Percentiles rank a stretch among this genome's conserved stretches.
Evolutionary conservation across 2,797 vertebrate species (phyloP).

Genomic region (Pteropus rufus): DNA sequence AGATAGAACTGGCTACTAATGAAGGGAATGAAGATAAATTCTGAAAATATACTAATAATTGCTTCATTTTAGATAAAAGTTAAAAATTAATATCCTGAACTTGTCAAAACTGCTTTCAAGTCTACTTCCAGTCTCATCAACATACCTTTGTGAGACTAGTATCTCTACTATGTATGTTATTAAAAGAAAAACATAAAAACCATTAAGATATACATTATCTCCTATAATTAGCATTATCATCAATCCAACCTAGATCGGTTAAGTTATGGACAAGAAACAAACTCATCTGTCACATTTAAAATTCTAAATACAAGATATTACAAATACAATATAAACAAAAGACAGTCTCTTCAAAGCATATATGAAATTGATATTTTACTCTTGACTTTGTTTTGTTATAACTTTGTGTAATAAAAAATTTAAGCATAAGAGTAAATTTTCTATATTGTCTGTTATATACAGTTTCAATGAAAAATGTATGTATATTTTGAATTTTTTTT

Average conservation of each 20-base stretch:
- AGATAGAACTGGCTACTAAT: neutral
- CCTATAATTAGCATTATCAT: neutral
- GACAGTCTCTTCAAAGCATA: neutral
- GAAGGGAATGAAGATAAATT: constrained; percentile 1
- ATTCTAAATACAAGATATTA: neutral
- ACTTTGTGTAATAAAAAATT: neutral
- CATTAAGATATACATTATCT: neutral
- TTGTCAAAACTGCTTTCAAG: constrained; percentile 27
- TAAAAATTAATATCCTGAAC: constrained; percentile 15
- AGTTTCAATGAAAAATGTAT: neutral
- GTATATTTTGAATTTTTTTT: neutral
- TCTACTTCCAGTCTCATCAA: constrained; percentile 19
- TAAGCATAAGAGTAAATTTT: neutral
- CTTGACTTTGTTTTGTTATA: neutral
- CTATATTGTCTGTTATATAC: neutral
- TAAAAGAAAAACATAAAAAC: neutral
- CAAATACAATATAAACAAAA: neutral
- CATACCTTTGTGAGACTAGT: neutral
- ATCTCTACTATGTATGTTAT: neutral
- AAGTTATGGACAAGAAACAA: neutral
- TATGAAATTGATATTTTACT: neutral
- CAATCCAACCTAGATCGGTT: neutral
- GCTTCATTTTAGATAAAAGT: constrained; percentile 18
- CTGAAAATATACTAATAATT: neutral
- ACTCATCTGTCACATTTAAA: neutral